Percentiles rank a stretch among this genome's conserved stretches.
Evolutionary conservation across 2,113 vertebrate genomes (phyloP).

Genomic region (Myotis davidii): DNA sequence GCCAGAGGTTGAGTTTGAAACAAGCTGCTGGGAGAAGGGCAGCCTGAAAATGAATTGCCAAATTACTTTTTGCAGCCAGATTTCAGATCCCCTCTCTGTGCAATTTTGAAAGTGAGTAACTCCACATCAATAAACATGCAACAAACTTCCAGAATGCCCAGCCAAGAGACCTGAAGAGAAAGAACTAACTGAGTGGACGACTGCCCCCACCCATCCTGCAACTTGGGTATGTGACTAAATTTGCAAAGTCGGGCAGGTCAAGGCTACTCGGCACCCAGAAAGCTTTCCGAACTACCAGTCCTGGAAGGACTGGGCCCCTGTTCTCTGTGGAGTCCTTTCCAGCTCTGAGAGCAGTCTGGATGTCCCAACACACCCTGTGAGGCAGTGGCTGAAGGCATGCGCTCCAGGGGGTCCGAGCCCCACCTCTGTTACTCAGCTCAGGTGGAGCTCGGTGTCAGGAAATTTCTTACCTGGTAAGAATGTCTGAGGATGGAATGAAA

Average conservation of each 20-base stretch:
- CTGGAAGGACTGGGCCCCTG: fast-evolving
- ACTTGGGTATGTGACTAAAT: not conserved
- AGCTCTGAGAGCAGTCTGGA: not conserved
- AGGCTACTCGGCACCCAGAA: not conserved
- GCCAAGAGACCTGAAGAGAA: conserved; percentile 55
- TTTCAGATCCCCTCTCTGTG: not conserved
- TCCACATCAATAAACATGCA: conserved; percentile 53
- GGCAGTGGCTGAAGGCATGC: not conserved
- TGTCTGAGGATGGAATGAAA: not conserved
- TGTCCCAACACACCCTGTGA: not conserved
- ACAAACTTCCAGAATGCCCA: conserved; percentile 18
- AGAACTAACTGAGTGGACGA: not conserved
- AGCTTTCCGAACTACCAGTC: not conserved
- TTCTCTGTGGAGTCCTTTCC: not conserved
- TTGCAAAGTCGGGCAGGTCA: not conserved
- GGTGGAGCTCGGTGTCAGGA: not conserved
- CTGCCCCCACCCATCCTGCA: not conserved
- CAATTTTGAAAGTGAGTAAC: conserved; percentile 60
- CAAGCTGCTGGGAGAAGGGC: conserved; percentile 62
- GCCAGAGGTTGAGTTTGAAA: conserved; percentile 60
- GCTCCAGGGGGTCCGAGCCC: not conserved
- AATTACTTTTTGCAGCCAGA: conserved; percentile 72
- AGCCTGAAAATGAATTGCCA: conserved; percentile 62
- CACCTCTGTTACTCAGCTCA: not conserved
- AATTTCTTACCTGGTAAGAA: not conserved